phyloP scores from a whole-genome alignment of 2,888 invertebrate species.

The Chrysolina oricalcia region DNA sequence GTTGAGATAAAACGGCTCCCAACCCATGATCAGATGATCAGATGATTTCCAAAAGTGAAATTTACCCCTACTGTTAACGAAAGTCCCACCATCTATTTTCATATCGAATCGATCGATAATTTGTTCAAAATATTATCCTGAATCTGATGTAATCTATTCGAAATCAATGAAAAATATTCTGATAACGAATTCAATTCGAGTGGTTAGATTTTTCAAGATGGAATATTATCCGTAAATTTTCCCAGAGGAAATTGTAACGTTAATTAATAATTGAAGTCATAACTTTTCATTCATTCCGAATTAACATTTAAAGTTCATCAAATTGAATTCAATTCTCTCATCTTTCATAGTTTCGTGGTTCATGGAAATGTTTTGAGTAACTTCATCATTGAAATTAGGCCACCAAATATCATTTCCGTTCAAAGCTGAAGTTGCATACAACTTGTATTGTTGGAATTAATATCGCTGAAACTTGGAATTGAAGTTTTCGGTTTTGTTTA shows the following conservation, averaged over 20 bases:
- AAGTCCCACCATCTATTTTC: no score
- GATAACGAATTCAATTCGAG: no score
- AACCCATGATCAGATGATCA: no score
- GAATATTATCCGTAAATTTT: background rate
- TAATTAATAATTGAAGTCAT: background rate
- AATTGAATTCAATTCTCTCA: background rate
- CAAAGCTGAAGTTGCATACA: background rate
- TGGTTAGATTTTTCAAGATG: background rate
- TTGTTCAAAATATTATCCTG: no score
- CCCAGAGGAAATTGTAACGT: background rate
- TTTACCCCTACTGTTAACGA: no score
- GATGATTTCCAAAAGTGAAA: no score
- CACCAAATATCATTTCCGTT: background rate
- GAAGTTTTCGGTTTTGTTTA: constrained; percentile 4
- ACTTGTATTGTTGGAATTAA: constrained; percentile 2
- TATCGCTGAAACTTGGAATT: background rate
- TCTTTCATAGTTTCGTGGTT: background rate
- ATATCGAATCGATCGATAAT: no score
- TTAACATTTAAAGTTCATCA: background rate
- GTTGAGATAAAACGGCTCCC: no score
- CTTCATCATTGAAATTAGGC: background rate
- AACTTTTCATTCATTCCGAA: background rate
- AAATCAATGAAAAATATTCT: no score
- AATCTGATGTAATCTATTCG: no score
- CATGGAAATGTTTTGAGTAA: background rate